Evolutionary conservation across 2,113 vertebrate genomes (phyloP), one percentile per base, ranked within the genome.

Genomic region (Microtus ochrogaster): DNA sequence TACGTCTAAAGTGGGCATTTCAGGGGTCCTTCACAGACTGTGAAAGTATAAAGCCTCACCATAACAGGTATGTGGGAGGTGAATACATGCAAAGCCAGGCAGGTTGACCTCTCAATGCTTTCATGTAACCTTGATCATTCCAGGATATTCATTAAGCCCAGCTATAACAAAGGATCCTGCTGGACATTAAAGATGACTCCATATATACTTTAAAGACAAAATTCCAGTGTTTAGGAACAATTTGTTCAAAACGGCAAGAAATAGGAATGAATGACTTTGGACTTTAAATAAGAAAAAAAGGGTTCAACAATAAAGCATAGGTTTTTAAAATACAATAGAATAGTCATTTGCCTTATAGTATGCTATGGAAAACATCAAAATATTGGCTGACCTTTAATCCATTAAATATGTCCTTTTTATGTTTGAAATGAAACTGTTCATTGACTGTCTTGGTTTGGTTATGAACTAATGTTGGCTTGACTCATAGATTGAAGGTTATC

Each of bases 111-210:
- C 41, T 74, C 84, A 16, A 39, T 5, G 85, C 84, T 94, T 95
- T 94, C 91, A 97, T 95, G 85, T 88, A 83, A 93, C 76, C 94
- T 94, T 97, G 94, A 97, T 88, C 88, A 92, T 93, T 81, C 93
- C 74, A 95, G 70, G 68, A 55, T 85, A 89, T 94, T 96, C 87
- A 96, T 95, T 95, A 95, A 66, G 49, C n/a, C 68, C 49, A n/a
- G 0, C 24, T n/a, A 72, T 76, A 74, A 96, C 76, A 92, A 95
- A 95, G 66, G 72, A 41, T 88, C 93, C 83, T 36, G 61, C 52
- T 73, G 70, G 79, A 92, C 76, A 90, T 96, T 92, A 90, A 97
- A 97, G 63, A 95, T 93, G 49, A 24, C n/a, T 76, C 68, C 73
- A 17, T 68, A 78, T 76, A 88, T 49, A 72, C 90, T 94, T 95